Evolutionary conservation across 2,113 vertebrate genomes (phyloP).

Genomic region (Meleagris gallopavo): DNA sequence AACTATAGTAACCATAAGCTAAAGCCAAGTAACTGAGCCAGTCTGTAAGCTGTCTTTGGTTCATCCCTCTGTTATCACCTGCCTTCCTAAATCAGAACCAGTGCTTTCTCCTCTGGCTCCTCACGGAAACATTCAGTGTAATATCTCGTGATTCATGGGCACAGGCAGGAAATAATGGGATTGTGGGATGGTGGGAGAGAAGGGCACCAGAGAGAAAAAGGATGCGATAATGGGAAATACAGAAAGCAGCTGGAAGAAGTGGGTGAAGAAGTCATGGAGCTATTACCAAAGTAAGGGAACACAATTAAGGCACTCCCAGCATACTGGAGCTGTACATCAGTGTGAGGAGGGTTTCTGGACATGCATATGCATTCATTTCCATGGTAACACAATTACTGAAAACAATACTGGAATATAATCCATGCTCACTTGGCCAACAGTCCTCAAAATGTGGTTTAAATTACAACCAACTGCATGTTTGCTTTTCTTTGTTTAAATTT

Average conservation of each 20-base stretch:
- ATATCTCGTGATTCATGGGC: fast-evolving
- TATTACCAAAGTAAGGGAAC: not conserved
- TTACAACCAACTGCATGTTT: constrained; percentile 81
- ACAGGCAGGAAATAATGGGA: not conserved
- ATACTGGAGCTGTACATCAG: constrained; percentile 11
- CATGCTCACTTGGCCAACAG: constrained; percentile 76
- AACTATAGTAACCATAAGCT: not conserved
- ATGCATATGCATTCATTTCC: constrained; percentile 75
- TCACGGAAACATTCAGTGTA: fast-evolving
- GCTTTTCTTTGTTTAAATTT: constrained; percentile 82
- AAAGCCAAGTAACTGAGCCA: not conserved
- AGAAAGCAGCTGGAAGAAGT: not conserved
- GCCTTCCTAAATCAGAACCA: not conserved
- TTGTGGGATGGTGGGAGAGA: not conserved
- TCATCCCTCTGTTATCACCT: not conserved
- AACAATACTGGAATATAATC: constrained; percentile 84
- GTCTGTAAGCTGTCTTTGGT: not conserved
- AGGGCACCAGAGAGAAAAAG: not conserved
- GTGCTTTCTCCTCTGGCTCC: not conserved
- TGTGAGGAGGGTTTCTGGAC: constrained; percentile 28
- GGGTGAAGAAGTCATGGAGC: not conserved
- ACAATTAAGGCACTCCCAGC: not conserved
- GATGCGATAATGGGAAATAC: not conserved
- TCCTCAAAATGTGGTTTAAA: constrained; percentile 85
- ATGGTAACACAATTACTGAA: constrained; percentile 86